These are phyloP conservation scores for Antedon mediterranea DNA, from an alignment of 53 echinoderm and acorn worm species.

Conservation along the genomic window DNA sequence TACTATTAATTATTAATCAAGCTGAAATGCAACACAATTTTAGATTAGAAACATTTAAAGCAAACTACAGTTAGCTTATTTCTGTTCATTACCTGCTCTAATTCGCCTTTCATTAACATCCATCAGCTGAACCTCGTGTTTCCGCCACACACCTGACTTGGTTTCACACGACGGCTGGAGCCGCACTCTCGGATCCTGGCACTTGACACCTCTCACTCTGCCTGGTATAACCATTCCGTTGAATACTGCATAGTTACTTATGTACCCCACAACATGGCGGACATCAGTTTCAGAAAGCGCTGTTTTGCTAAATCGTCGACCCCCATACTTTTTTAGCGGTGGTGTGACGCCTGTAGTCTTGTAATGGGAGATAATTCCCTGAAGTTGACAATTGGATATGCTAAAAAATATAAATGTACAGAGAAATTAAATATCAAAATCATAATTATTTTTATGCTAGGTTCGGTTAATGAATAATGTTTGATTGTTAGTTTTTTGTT, in stretches of 20 bases:
- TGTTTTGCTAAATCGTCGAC: conserved; percentile 8
- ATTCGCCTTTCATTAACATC: neutral
- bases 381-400: conserved; percentile 19
- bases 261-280: conserved; percentile 1
- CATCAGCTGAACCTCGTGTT: conserved; percentile 9
- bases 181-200: conserved; percentile 18
- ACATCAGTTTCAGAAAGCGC: conserved; percentile 14
- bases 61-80: too few relatives aligned
- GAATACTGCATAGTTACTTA: conserved; percentile 20
- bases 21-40: too few relatives aligned
- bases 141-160: conserved; percentile 24
- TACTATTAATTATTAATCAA: neutral
- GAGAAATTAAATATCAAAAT: too few relatives aligned
- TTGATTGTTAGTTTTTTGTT: too few relatives aligned
- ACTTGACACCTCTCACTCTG: conserved; percentile 21
- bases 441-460: too few relatives aligned
- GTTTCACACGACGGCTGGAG: conserved; percentile 26
- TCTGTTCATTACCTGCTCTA: conserved; percentile 15
- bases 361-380: conserved; percentile 16
- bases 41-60: too few relatives aligned
- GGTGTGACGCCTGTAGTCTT: conserved; percentile 12
- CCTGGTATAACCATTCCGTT: conserved; percentile 34
- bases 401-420: conserved; percentile 3
- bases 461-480: too few relatives aligned
- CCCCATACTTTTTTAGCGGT: conserved; percentile 16